Conservation (phyloP, 2,113 vertebrate species). For the Cyprinodon brontotheroides region DNA sequence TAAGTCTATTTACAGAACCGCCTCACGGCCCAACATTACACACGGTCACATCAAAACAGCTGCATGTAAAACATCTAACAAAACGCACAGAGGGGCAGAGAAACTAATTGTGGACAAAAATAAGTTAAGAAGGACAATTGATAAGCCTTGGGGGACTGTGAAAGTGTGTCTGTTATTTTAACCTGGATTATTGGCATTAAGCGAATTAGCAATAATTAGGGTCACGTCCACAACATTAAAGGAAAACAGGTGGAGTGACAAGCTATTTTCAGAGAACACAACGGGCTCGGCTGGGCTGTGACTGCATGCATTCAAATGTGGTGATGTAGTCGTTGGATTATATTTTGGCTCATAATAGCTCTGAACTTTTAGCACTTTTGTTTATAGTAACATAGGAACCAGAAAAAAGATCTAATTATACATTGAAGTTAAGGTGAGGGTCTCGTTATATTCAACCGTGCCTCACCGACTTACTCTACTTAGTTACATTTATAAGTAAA, state of each 20-base stretch:
- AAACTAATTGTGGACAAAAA: slow-evolving; percentile 42
- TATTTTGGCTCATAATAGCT: background rate
- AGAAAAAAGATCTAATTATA: background rate
- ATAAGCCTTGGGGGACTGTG: slow-evolving; percentile 44
- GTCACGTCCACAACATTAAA: slow-evolving; percentile 53
- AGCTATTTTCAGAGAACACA: slow-evolving; percentile 58
- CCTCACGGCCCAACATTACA: slow-evolving; percentile 26
- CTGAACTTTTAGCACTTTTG: background rate
- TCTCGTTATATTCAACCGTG: background rate
- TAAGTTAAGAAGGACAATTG: slow-evolving; percentile 45
- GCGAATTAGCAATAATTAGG: slow-evolving; percentile 65
- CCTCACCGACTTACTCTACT: background rate
- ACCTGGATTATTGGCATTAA: slow-evolving; percentile 67
- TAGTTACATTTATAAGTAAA: background rate
- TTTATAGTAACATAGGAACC: background rate
- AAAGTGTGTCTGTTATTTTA: slow-evolving; percentile 49
- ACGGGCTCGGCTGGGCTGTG: background rate
- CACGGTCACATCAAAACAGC: slow-evolving; percentile 23
- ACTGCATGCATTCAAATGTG: background rate
- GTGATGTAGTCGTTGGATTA: background rate
- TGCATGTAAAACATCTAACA: slow-evolving; percentile 32
- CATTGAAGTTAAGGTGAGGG: background rate
- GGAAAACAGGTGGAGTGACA: slow-evolving; percentile 46
- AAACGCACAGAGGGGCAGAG: background rate
- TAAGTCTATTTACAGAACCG: slow-evolving; percentile 60